A percentile compares a stretch with the other conserved stretches of the same genome.
Conservation (phyloP, 2,888 invertebrate species). For the Epistrophella euchroma region DNA sequence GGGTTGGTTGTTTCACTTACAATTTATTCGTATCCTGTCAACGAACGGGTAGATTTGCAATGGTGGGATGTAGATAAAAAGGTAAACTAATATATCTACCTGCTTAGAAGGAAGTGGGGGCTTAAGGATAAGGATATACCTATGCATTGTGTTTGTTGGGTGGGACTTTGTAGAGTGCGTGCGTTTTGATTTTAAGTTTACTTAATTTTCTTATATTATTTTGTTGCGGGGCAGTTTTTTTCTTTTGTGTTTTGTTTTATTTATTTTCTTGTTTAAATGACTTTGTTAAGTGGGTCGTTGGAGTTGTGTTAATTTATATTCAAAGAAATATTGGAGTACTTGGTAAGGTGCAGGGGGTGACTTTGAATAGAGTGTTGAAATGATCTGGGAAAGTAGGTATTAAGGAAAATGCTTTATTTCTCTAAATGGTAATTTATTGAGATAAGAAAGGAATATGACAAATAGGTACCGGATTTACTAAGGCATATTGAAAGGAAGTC, state of each 20-base stretch:
- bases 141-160: not conserved
- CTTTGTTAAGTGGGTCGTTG: slow-evolving; percentile 72
- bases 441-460: slow-evolving; percentile 45
- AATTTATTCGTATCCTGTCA: slow-evolving; percentile 58
- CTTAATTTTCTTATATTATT: slow-evolving; percentile 24
- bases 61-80: not conserved
- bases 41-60: slow-evolving; percentile 26
- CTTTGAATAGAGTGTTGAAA: slow-evolving; percentile 51
- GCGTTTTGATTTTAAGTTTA: slow-evolving; percentile 64
- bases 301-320: slow-evolving; percentile 68
- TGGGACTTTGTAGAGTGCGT: slow-evolving; percentile 26
- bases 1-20: slow-evolving; percentile 69
- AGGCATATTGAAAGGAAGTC: slow-evolving; percentile 11
- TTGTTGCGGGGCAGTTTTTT: slow-evolving; percentile 20
- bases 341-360: not conserved
- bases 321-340: not conserved
- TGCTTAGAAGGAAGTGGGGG: not conserved
- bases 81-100: slow-evolving; percentile 4
- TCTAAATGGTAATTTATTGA: slow-evolving; percentile 27
- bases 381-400: slow-evolving; percentile 21
- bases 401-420: slow-evolving; percentile 46
- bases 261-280: slow-evolving; percentile 51
- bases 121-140: not conserved
- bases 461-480: slow-evolving; percentile 1
- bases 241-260: slow-evolving; percentile 21